Percentiles rank a stretch among this genome's conserved stretches.
phyloP scores from a whole-genome alignment of 2,113 vertebrate genomes.

The Onychorhynchus coronatus region DNA sequence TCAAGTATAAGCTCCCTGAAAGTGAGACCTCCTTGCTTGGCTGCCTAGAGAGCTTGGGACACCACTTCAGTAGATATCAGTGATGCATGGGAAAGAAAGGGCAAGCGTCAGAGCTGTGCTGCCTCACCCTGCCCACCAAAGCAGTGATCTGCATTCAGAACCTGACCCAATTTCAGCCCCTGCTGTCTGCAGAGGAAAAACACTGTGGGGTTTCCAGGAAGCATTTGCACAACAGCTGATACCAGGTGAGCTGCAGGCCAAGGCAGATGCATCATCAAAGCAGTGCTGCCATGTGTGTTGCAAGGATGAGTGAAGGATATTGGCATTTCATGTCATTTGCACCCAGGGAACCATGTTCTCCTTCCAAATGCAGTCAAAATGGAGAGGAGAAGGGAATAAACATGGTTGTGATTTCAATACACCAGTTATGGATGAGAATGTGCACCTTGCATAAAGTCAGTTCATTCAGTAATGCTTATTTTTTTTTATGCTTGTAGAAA shows the following conservation, averaged over 20 bases:
- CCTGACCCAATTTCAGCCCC: background rate
- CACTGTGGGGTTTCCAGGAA: background rate
- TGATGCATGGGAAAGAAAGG: background rate
- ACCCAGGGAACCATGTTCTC: background rate
- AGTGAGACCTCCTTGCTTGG: background rate
- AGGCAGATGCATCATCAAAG: background rate
- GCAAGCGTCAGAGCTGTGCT: accelerated
- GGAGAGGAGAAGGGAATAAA: background rate
- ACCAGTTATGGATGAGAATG: background rate
- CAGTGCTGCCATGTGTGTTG: background rate
- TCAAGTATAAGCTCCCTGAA: background rate
- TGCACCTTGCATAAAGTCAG: background rate
- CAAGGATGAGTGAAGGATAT: background rate
- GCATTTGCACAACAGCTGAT: background rate
- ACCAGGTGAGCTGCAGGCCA: background rate
- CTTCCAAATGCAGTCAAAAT: background rate
- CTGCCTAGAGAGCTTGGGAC: accelerated
- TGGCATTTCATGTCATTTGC: background rate
- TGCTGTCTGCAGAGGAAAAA: background rate
- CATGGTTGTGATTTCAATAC: background rate
- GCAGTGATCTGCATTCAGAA: background rate
- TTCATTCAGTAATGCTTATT: background rate
- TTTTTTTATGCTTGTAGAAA: background rate
- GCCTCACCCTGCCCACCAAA: background rate
- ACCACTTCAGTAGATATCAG: background rate